Percentiles rank a stretch among this genome's conserved stretches.
phyloP scores from a whole-genome alignment of 2,113 vertebrate genomes.

The Mellivora capensis region DNA sequence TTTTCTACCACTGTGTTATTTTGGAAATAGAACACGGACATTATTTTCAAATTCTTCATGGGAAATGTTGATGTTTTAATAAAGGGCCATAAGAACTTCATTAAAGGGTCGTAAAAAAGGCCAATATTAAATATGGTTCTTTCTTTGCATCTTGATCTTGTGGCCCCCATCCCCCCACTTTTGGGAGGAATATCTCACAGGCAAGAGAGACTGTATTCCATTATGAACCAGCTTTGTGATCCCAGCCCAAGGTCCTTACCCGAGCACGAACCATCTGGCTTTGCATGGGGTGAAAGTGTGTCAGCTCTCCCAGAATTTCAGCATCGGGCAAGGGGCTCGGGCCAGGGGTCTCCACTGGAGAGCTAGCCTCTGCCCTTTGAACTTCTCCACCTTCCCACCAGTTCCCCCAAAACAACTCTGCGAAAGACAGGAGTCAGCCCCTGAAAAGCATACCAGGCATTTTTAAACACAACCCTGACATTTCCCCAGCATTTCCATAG shows the following conservation, averaged over 20 bases:
- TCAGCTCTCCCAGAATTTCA: constrained; percentile 87
- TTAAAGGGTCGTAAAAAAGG: constrained; percentile 75
- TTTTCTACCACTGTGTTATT: constrained; percentile 49
- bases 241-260: constrained; percentile 84
- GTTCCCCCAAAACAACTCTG: constrained; percentile 73
- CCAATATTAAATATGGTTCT: constrained; percentile 76
- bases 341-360: constrained; percentile 53
- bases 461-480: constrained; percentile 85
- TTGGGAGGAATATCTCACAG: constrained; percentile 76
- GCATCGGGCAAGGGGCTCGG: constrained; percentile 80
- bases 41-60: constrained; percentile 66
- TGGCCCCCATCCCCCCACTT: constrained; percentile 54
- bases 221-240: constrained; percentile 82
- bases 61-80: constrained; percentile 78
- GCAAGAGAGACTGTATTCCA: constrained; percentile 77
- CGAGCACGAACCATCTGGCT: constrained; percentile 89
- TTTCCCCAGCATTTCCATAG: constrained; percentile 82
- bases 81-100: constrained; percentile 67
- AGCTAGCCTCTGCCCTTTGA: constrained; percentile 75
- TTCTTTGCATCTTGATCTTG: constrained; percentile 73
- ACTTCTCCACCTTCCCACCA: constrained; percentile 36
- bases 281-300: constrained; percentile 83
- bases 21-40: constrained; percentile 36
- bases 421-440: constrained; percentile 82
- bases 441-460: constrained; percentile 86